phyloP scores from a whole-genome alignment of 2,797 vertebrate species.

The Enteromius thamalakanensis region DNA sequence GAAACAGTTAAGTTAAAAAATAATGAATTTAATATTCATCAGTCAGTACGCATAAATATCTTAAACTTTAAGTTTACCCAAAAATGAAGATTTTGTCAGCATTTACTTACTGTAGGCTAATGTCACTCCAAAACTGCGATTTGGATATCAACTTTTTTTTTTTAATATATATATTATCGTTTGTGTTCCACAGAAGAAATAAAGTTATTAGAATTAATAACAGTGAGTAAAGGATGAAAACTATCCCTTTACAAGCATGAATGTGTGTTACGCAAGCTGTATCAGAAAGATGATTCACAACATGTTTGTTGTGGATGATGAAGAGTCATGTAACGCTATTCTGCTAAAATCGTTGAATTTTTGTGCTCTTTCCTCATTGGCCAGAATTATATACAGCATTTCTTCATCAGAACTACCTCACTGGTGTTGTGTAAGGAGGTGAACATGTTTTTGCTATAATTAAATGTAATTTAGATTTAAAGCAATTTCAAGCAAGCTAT shows the following conservation, averaged over 20 bases:
- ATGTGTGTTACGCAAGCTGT: constrained; percentile 51
- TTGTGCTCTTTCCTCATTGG: constrained; percentile 44
- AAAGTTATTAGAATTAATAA: not conserved
- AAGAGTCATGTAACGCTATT: constrained; percentile 62
- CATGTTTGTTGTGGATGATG: constrained; percentile 72
- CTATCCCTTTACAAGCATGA: constrained; percentile 1
- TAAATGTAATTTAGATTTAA: not conserved
- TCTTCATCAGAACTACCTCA: constrained; percentile 31
- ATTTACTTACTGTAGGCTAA: not conserved
- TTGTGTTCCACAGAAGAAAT: not conserved
- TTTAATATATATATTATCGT: not conserved
- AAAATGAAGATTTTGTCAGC: not conserved
- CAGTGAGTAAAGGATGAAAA: not conserved
- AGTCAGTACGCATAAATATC: not conserved
- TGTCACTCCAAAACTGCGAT: not conserved
- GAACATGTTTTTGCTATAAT: too few species aligned
- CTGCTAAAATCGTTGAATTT: constrained; percentile 58
- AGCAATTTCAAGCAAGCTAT: not conserved
- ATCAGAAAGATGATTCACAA: constrained; percentile 68
- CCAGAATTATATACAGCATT: constrained; percentile 52
- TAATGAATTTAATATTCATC: not conserved
- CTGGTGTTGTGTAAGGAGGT: not conserved
- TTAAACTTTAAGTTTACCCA: not conserved
- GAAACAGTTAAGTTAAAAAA: not conserved
- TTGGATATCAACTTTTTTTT: not conserved